phyloP scores from a whole-genome alignment of 2,797 vertebrate species.

The Tangara arthus region DNA sequence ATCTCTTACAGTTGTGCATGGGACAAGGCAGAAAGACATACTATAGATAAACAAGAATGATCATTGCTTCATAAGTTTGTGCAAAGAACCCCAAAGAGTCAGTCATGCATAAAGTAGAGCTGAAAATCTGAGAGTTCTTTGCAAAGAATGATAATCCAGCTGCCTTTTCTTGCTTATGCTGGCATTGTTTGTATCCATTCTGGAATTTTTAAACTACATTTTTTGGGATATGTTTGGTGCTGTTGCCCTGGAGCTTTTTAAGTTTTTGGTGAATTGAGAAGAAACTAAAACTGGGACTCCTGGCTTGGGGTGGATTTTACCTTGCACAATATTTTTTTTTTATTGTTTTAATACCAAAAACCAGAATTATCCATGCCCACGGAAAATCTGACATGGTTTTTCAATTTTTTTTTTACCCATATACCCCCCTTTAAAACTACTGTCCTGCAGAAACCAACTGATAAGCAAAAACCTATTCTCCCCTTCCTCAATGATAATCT shows the following conservation, averaged over 20 bases:
- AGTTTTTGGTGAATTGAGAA: background rate
- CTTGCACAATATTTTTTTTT: background rate
- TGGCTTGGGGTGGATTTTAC: background rate
- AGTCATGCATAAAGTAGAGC: background rate
- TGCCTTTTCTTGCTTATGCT: background rate
- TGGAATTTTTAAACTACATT: background rate
- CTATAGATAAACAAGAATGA: background rate
- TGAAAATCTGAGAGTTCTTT: background rate
- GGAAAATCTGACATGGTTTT: background rate
- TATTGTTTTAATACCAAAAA: background rate
- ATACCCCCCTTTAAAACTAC: background rate
- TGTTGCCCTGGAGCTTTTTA: background rate
- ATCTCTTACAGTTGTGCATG: background rate
- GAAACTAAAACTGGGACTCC: background rate
- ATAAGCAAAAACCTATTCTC: background rate
- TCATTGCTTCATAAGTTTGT: background rate
- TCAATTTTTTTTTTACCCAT: background rate
- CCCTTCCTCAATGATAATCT: background rate
- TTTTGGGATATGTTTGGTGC: background rate
- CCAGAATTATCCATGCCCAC: rapidly evolving
- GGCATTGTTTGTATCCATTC: background rate
- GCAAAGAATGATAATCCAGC: background rate
- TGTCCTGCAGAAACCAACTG: background rate
- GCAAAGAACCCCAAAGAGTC: background rate
- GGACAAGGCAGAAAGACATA: background rate